phyloP scores from a whole-genome alignment of 2,113 vertebrate genomes.

The Lanius ludovicianus region DNA sequence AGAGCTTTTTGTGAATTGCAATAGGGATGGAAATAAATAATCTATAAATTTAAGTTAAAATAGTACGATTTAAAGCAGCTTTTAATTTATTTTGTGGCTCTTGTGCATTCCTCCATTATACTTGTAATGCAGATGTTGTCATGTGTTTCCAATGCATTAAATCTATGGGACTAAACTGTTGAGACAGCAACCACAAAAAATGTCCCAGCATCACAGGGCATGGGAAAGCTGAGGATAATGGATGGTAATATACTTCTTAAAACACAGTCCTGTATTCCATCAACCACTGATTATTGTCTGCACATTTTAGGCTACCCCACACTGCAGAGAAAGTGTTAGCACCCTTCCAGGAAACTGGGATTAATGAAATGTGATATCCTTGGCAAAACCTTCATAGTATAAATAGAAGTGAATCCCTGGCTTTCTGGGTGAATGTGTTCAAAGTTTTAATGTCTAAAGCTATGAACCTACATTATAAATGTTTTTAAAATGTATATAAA shows the following conservation, averaged over 20 bases:
- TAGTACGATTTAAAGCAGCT: background rate
- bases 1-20: background rate
- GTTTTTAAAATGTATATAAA: background rate
- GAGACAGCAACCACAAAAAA: background rate
- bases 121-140: background rate
- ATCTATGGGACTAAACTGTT: background rate
- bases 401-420: conserved; percentile 26
- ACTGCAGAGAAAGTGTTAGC: conserved; percentile 2
- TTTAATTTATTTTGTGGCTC: background rate
- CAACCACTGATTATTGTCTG: background rate
- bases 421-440: background rate
- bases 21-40: background rate
- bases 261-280: background rate
- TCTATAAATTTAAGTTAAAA: background rate
- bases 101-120: background rate
- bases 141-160: background rate
- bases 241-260: background rate
- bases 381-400: background rate
- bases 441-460: background rate
- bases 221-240: background rate
- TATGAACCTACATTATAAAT: background rate
- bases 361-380: conserved; percentile 31
- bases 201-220: background rate
- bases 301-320: background rate
- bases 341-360: conserved; percentile 41